Evolutionary conservation across 2,797 vertebrate species (phyloP).

Genomic region (Chromis chromis): DNA sequence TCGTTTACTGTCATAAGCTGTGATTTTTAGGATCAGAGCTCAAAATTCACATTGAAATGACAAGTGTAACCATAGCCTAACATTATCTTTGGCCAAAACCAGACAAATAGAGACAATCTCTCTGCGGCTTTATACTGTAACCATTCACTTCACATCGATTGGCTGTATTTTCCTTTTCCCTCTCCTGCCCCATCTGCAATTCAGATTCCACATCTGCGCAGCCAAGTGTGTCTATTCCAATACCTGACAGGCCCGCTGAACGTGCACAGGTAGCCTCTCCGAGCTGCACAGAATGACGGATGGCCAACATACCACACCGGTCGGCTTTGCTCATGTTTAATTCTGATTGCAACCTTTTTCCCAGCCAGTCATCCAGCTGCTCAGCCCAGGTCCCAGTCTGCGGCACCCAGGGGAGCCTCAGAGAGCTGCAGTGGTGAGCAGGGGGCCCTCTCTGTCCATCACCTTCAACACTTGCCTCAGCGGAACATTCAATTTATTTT

Average conservation of each 20-base stretch:
- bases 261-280: constrained; percentile 75
- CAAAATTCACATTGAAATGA: constrained; percentile 51
- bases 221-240: constrained; percentile 77
- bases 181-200: constrained; percentile 79
- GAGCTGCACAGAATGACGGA: constrained; percentile 73
- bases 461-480: constrained; percentile 79
- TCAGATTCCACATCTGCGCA: constrained; percentile 78
- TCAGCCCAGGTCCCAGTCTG: constrained; percentile 61
- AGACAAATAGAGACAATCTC: constrained; percentile 42
- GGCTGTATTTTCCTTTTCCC: constrained; percentile 50
- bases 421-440: constrained; percentile 60
- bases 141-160: constrained; percentile 55
- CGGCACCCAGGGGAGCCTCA: constrained; percentile 65
- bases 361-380: constrained; percentile 68
- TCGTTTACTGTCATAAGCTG: constrained; percentile 39
- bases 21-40: constrained; percentile 40
- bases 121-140: constrained; percentile 47
- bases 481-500: constrained; percentile 85
- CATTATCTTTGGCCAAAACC: constrained; percentile 54
- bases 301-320: constrained; percentile 66
- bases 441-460: constrained; percentile 79
- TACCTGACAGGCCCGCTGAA: constrained; percentile 81
- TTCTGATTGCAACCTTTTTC: constrained; percentile 76
- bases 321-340: constrained; percentile 84
- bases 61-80: constrained; percentile 46